These are phyloP conservation scores for Hypsibius dujardini DNA, from an alignment of 1,140 invertebrate species.

Conservation along the genomic window DNA sequence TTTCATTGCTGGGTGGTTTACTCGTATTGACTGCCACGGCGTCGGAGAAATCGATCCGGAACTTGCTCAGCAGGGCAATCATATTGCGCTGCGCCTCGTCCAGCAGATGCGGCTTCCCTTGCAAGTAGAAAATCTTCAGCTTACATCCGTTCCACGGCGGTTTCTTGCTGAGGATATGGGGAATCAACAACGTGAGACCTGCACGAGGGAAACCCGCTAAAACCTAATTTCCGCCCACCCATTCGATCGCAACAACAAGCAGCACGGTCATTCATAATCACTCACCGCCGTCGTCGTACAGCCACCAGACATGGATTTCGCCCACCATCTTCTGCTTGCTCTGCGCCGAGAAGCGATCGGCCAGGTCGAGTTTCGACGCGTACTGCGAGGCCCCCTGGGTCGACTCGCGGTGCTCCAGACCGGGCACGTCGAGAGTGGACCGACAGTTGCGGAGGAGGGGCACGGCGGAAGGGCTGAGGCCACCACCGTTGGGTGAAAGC, in stretches of 20 bases:
- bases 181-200: slow-evolving; percentile 46
- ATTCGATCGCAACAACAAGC: background rate
- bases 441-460: background rate
- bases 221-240: slow-evolving; percentile 8
- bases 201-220: slow-evolving; percentile 21
- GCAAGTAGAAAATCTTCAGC: slow-evolving; percentile 74
- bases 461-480: no score
- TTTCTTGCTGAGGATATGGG: slow-evolving; percentile 73
- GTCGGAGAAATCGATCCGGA: slow-evolving; percentile 85
- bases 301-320: slow-evolving; percentile 76
- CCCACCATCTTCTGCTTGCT: slow-evolving; percentile 21
- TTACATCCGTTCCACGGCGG: slow-evolving; percentile 63
- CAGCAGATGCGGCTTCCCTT: slow-evolving; percentile 71
- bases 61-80: slow-evolving; percentile 82
- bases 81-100: slow-evolving; percentile 80
- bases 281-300: slow-evolving; percentile 81
- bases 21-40: slow-evolving; percentile 63
- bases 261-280: slow-evolving; percentile 8
- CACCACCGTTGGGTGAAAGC: no score
- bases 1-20: slow-evolving; percentile 39
- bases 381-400: slow-evolving; percentile 18
- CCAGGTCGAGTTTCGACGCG: slow-evolving; percentile 20
- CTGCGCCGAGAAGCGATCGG: slow-evolving; percentile 22
- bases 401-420: background rate
- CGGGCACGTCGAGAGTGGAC: slow-evolving; percentile 16